Base-by-base conservation (phyloP, 2,113 vertebrate genomes). In the Nestor notabilis region DNA sequence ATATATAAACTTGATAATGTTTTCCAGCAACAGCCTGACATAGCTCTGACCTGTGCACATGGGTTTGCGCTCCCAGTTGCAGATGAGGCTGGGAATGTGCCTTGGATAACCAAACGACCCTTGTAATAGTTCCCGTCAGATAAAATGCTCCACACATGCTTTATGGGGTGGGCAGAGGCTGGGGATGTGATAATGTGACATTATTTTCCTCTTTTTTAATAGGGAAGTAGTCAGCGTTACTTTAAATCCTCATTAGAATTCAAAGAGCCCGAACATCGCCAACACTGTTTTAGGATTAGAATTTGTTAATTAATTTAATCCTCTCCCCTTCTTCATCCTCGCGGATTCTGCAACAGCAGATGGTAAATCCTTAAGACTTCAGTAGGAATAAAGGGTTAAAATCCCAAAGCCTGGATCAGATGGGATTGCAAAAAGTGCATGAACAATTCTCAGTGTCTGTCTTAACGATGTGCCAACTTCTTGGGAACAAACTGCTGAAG, bases 271-370 rank as follows among this genome's bases (percentile, higher is more conserved):
- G 79, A 85, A 91, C 70, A 80, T 79, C 1, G 0, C 78, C 81
- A 66, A 7, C 70, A 13, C 83, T 53, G 66, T 14, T 95, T 74
- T 63, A 65, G 93, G 94, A 96, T 92, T 94, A 97, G 92, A 89
- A 82, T 93, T 95, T 93, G 87, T 94, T 97, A 91, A 95, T 97
- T 93, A 89, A 92, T 95, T 95, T 96, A 96, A 97, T 97, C 94
- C 95, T 94, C 85, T 91, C 70, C 83, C 37, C 87, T 82, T 76
- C 94, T 90, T 95, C 86, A 85, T 84, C 83, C 76, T 84, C 1
- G 6, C 0, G 4, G 74, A 87, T 95, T 86, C 61, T 72, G 83
- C 53, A 72, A 91, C 0, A 5, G 61, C 96, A 96, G 91, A 97
- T 96, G 94, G 95, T 39, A 87, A 94, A 96, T 91, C 83, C 89